Conservation (phyloP, 2,888 invertebrate species). For the Macropis europaea region DNA sequence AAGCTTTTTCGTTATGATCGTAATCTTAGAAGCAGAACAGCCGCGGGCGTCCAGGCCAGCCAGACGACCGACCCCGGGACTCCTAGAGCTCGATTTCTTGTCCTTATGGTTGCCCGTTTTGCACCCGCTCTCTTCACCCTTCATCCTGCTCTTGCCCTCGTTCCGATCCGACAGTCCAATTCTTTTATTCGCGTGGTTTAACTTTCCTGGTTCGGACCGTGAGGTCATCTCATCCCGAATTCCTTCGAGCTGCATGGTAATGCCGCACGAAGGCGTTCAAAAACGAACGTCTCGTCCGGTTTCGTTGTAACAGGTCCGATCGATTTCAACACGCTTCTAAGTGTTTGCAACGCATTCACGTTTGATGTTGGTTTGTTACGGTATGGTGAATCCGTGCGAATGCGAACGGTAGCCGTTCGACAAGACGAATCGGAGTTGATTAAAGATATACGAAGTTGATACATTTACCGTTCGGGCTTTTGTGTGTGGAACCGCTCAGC, state of each 20-base stretch:
- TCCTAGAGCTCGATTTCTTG: slow-evolving; percentile 54
- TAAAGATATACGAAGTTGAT: slow-evolving; percentile 44
- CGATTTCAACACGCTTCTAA: neutral
- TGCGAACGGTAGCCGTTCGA: slow-evolving; percentile 10
- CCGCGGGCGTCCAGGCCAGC: slow-evolving; percentile 67
- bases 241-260: neutral
- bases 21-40: slow-evolving; percentile 74
- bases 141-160: slow-evolving; percentile 1
- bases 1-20: slow-evolving; percentile 75
- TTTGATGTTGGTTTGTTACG: neutral
- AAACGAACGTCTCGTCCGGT: neutral
- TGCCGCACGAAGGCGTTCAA: neutral
- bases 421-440: slow-evolving; percentile 39
- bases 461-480: slow-evolving; percentile 28
- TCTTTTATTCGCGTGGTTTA: slow-evolving; percentile 24
- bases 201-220: neutral
- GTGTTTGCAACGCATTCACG: neutral
- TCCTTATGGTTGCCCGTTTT: slow-evolving; percentile 29
- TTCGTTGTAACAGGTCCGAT: neutral
- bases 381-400: neutral
- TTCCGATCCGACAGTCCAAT: slow-evolving; percentile 19
- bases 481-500: slow-evolving; percentile 24
- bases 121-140: neutral
- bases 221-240: neutral
- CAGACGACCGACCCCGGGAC: slow-evolving; percentile 56